Base-by-base conservation (phyloP, 23 tunicate genomes). In the Halocynthia aurantium region DNA sequence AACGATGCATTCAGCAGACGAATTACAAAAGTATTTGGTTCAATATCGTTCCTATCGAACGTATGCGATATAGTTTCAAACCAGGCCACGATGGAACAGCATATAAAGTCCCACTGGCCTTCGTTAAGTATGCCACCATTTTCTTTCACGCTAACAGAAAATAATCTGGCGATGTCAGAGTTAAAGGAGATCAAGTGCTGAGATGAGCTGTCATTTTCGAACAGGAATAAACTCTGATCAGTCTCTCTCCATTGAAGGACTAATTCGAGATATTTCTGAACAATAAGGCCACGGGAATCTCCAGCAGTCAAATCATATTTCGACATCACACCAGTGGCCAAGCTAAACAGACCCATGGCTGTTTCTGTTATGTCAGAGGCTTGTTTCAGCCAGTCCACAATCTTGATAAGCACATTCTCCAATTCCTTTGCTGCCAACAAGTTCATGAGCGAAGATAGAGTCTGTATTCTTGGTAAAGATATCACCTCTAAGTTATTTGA, bases 11-110 rank as follows among this genome's bases (percentile, higher is more conserved):
- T 22, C 17, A 84, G 69, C 19, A 89, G 72, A 15, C 19, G 19
- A 11, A 77, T 50, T 44, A 17, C 82, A 67, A 31, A 9, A 11
- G 80, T 11, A 10, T 10, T 7, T 5, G 19, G 8, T n/a, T 17
- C 76, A 62, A 6, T 22, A 15, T 40, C 22, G 44, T 31, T 31
- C 44, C 4, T 31, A 31, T 31, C 44, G 4, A 31, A 31, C 4
- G 44, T 31, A 31, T 31, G 44, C 44, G 44, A 31, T 31, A 31
- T 31, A 72, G 81, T 84, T 75, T 89, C 96, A 52, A 90, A 21
- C 90, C 90, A 90, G 18, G 97, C 76, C 9, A 90, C 90, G 20
- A 85, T 49, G 13, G 87, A 85, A 57, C 90, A 85, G 21, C 77
- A 76, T 22, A 76, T 62, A 51, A 90, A 85, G 62, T 90, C 97